A percentile compares a stretch with the other conserved stretches of the same genome.
Conservation (phyloP, 2,113 vertebrate species). For the Pituophis catenifer region DNA sequence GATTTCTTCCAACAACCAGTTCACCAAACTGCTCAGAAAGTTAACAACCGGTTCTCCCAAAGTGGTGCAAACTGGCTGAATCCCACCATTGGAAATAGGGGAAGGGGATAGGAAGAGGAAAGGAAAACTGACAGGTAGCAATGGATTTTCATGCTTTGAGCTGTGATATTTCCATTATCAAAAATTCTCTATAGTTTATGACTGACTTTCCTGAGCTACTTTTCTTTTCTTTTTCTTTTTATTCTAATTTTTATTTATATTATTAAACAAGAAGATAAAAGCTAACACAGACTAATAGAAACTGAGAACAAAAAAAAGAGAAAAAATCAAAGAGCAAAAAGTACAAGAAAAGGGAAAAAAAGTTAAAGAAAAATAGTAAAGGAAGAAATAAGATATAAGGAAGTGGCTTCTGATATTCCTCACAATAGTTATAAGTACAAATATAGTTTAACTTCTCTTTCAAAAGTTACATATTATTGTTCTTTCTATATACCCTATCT, state of each 20-base stretch:
- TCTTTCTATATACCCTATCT: background rate
- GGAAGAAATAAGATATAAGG: background rate
- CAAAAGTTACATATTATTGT: background rate
- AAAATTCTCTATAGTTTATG: background rate
- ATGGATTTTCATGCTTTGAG: background rate
- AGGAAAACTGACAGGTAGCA: background rate
- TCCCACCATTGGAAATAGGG: no score
- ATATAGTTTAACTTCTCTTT: background rate
- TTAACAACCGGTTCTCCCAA: no score
- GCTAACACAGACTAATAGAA: background rate
- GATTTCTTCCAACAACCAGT: no score
- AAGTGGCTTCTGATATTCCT: background rate
- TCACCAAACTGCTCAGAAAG: no score
- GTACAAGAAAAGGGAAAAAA: background rate
- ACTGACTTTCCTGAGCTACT: background rate
- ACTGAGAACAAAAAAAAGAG: background rate
- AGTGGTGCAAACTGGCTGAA: no score
- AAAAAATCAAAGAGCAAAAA: background rate
- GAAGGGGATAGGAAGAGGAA: background rate
- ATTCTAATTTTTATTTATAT: background rate
- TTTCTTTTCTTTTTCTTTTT: background rate
- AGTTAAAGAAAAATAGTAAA: background rate
- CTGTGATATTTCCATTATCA: background rate
- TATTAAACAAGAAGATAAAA: background rate
- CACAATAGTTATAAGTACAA: background rate